phyloP scores from a whole-genome alignment of 2,888 invertebrate genomes.

The Xylota sylvarum region DNA sequence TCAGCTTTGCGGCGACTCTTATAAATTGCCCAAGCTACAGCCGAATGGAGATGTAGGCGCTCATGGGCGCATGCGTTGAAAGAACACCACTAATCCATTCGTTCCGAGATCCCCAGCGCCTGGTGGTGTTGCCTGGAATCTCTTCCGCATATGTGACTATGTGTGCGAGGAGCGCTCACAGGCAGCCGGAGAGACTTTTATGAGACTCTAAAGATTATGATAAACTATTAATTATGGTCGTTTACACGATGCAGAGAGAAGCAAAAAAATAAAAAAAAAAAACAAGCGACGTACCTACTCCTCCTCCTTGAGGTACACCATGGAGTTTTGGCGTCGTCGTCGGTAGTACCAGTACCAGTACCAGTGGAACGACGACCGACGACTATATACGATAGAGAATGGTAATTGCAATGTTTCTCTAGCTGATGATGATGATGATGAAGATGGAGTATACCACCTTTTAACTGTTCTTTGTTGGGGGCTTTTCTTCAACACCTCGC shows the following conservation, averaged over 20 bases:
- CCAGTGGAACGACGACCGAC: constrained; percentile 3
- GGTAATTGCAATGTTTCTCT: constrained; percentile 76
- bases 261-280: constrained; percentile 9
- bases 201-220: constrained; percentile 77
- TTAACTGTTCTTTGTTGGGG: constrained; percentile 75
- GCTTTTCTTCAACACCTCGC: constrained; percentile 66
- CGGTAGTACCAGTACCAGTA: constrained; percentile 4
- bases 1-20: constrained; percentile 31
- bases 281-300: constrained; percentile 42
- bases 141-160: constrained; percentile 75
- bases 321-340: background rate
- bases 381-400: constrained; percentile 43
- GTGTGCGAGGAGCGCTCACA: constrained; percentile 51
- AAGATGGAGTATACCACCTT: constrained; percentile 75
- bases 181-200: constrained; percentile 66
- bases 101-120: constrained; percentile 46
- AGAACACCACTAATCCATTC: constrained; percentile 75
- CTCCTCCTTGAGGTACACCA: constrained; percentile 63
- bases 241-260: constrained; percentile 64
- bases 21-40: constrained; percentile 52
- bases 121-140: constrained; percentile 40
- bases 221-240: constrained; percentile 77
- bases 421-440: constrained; percentile 76
- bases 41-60: constrained; percentile 71
- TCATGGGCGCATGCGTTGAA: constrained; percentile 71